phyloP scores from a whole-genome alignment of 2,113 vertebrate species.

The Perca schrenkii region DNA sequence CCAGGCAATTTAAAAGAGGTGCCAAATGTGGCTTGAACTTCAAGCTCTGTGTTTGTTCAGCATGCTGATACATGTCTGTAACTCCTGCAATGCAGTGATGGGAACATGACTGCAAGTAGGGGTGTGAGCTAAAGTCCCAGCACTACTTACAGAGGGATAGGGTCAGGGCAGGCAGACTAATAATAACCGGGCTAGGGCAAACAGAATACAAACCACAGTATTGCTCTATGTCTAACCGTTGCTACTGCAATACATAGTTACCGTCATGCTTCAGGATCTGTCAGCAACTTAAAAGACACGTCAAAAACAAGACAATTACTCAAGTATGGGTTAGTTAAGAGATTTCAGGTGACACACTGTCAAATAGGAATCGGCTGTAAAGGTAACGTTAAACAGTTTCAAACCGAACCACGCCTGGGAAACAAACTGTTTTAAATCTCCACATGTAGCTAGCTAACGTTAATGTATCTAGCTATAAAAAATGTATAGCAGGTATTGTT shows the following conservation, averaged over 20 bases:
- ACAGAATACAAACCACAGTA: conserved; percentile 31
- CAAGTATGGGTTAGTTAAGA: not conserved
- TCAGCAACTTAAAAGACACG: conserved; percentile 55
- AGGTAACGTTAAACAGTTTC: not conserved
- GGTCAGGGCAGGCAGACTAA: conserved; percentile 64
- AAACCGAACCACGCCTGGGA: not conserved
- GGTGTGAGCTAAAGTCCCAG: conserved; percentile 31
- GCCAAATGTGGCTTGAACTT: conserved; percentile 6
- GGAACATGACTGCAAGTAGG: conserved; percentile 34
- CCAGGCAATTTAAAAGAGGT: not conserved
- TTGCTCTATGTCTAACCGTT: not conserved
- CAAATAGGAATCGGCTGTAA: not conserved
- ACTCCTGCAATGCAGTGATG: conserved; percentile 39
- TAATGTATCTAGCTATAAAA: not conserved
- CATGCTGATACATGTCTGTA: conserved; percentile 55
- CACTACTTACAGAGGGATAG: conserved; percentile 51
- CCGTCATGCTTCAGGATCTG: conserved; percentile 75
- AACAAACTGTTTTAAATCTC: not conserved
- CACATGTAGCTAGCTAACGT: not conserved
- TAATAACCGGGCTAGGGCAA: conserved; percentile 44
- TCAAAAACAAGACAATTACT: conserved; percentile 55
- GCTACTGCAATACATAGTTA: conserved; percentile 63
- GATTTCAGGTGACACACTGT: not conserved
- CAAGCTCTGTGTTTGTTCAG: conserved; percentile 2
- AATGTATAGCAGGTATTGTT: not conserved